Evolutionary conservation across 2,888 invertebrate genomes (phyloP).

Genomic region (Torymus aiolomorphi): DNA sequence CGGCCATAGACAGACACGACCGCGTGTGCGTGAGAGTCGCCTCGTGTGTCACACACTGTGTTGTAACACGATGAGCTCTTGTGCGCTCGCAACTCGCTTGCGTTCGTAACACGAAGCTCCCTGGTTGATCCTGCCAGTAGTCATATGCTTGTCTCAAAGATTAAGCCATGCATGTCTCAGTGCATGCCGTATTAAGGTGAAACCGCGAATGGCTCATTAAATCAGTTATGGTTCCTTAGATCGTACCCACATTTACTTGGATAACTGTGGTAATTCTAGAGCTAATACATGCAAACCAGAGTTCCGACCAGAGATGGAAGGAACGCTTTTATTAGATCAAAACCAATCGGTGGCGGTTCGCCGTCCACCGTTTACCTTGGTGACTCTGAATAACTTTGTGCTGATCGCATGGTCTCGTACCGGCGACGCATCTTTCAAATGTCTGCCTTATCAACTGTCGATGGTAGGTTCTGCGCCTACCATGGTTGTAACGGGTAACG

Average conservation of each 20-base stretch:
- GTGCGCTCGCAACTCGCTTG: no score
- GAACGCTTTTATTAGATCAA: no score
- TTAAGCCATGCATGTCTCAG: constrained; percentile 83
- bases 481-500: constrained; percentile 81
- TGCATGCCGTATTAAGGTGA: constrained; percentile 78
- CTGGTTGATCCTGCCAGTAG: constrained; percentile 78
- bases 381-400: no score
- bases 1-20: no score
- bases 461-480: constrained; percentile 64
- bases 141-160: constrained; percentile 83
- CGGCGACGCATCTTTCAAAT: constrained; percentile 80
- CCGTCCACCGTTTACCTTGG: no score
- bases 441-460: constrained; percentile 81
- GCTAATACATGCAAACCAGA: constrained; percentile 83
- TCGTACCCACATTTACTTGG: constrained; percentile 79
- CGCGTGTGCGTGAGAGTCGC: no score
- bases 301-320: no score
- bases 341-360: no score
- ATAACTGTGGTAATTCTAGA: constrained; percentile 83
- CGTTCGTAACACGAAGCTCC: no score
- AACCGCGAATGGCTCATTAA: constrained; percentile 81
- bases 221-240: constrained; percentile 79
- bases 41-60: no score
- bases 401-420: constrained; percentile 73
- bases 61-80: no score